Evolutionary conservation across 2,797 vertebrate genomes (phyloP), one percentile per base, ranked within the genome.

Genomic region (Pseudochaenichthys georgianus): DNA sequence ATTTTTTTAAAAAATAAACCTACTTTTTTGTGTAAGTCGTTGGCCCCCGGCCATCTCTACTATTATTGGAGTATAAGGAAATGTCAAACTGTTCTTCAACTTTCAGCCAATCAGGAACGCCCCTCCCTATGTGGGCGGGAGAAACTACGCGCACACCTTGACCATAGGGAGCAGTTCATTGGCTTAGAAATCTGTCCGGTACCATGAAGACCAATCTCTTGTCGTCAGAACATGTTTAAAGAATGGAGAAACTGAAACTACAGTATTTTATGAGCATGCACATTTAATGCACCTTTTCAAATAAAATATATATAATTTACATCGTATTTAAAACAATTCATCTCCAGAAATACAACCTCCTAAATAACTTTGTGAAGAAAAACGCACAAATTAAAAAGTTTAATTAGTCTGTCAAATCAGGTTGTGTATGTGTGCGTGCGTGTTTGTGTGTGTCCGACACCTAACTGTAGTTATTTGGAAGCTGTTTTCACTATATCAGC

Each of bases 31-130:
- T 8, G 0, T 0, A 2, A 42, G 21, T 1, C 28, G 28, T 28
- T 28, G 5, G 28, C 1, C 28, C 28, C 28, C 28, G 4, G 4
- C 28, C 28, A 4, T 28, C 0, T 0, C 17, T 1, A 16, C 38
- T 19, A 1, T 3, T 2, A 13, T 0, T 38, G 9, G 34, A 38
- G 34, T 21, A 2, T 3, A 10, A 61, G 62, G 68, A 57, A 76
- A 59, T 6, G 52, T 69, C 1, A 21, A 16, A 1, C 2, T 15
- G 31, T 61, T 67, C 17, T 0, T 10, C 5, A 60, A 70, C 43
- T 64, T n/a, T 15, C 3, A 61, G 43, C 87, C 87, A 79, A 81
- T 75, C 77, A 70, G 64, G 13, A 38, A 4, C 11, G 23, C 23
- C 2, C 13, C 4, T 51, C 0, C 1, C 12, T 1, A 0, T 5